phyloP scores from a whole-genome alignment of 2,797 vertebrate genomes.

The Halcyon leucocephala region DNA sequence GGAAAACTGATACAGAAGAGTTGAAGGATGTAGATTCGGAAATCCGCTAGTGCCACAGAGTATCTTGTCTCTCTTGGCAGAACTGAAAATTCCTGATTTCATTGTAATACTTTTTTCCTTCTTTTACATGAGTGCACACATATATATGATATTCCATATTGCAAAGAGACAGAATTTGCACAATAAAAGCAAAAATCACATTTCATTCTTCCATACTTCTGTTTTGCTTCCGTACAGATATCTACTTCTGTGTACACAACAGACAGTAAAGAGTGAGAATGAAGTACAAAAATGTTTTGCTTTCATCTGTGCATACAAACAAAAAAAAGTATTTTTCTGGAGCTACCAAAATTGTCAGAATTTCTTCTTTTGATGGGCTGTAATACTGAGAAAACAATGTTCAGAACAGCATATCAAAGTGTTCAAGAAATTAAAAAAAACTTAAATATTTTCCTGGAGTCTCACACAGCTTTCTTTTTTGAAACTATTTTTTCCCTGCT shows the following conservation, averaged over 20 bases:
- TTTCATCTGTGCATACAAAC: not conserved
- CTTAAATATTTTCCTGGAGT: not conserved
- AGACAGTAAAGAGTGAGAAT: not conserved
- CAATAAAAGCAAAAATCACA: not conserved
- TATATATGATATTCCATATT: not conserved
- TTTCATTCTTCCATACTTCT: not conserved
- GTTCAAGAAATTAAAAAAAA: not conserved
- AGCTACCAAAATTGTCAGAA: not conserved
- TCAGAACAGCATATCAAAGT: not conserved
- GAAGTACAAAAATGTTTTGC: fast-evolving
- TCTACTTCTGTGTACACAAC: not conserved
- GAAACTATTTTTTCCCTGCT: not conserved
- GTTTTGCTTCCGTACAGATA: not conserved
- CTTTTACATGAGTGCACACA: not conserved
- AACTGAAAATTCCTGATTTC: not conserved
- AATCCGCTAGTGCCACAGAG: not conserved
- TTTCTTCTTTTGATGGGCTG: not conserved
- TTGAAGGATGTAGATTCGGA: not conserved
- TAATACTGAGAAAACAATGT: not conserved
- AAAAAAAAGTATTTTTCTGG: not conserved
- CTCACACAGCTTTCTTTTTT: not conserved
- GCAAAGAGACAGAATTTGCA: not conserved
- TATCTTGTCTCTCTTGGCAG: not conserved
- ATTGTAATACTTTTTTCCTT: not conserved
- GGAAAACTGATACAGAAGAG: not conserved